A percentile compares a stretch with the other conserved stretches of the same genome.
phyloP scores from a whole-genome alignment of 2,888 invertebrate species.

The Atrina japonica region DNA sequence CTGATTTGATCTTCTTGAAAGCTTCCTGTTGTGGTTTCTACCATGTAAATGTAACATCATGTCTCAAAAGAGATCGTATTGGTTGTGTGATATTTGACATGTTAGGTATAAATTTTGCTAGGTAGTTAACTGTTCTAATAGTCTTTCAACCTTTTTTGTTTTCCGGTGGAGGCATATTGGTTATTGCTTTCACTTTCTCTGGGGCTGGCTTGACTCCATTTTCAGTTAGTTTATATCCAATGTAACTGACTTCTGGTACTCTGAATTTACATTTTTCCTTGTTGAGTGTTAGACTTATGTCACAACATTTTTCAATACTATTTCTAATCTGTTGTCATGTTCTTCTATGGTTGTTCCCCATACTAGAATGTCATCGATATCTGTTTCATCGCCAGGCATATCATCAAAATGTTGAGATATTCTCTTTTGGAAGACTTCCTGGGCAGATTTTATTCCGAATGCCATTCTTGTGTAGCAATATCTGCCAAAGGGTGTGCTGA shows the following conservation, averaged over 20 bases:
- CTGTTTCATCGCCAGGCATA: conserved; percentile 39
- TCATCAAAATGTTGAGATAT: conserved; percentile 40
- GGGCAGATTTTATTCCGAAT: conserved; percentile 44
- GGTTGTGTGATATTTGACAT: conserved; percentile 47
- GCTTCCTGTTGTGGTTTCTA: conserved; percentile 20
- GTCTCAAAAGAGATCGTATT: conserved; percentile 42
- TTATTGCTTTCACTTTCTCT: conserved; percentile 40
- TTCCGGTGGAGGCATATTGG: conserved; percentile 40
- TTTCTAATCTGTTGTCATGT: conserved; percentile 41
- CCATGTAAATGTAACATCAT: conserved; percentile 35
- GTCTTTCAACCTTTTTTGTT: conserved; percentile 41
- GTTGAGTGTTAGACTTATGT: conserved; percentile 36
- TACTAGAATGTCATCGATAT: conserved; percentile 50
- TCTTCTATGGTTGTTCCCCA: conserved; percentile 36
- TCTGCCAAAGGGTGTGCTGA: conserved; percentile 21
- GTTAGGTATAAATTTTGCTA: conserved; percentile 52
- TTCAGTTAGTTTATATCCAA: conserved; percentile 36
- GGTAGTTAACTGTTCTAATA: conserved; percentile 48
- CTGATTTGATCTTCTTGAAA: conserved; percentile 35
- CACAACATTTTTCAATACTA: conserved; percentile 25
- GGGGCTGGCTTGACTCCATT: conserved; percentile 43
- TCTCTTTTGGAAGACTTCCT: conserved; percentile 46
- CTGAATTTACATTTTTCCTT: conserved; percentile 32
- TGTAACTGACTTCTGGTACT: conserved; percentile 29
- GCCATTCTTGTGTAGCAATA: conserved; percentile 38